A percentile compares a stretch with the other conserved stretches of the same genome.
Conservation (phyloP, 2,888 invertebrate species). For the Nephrotoma guestfalica region DNA sequence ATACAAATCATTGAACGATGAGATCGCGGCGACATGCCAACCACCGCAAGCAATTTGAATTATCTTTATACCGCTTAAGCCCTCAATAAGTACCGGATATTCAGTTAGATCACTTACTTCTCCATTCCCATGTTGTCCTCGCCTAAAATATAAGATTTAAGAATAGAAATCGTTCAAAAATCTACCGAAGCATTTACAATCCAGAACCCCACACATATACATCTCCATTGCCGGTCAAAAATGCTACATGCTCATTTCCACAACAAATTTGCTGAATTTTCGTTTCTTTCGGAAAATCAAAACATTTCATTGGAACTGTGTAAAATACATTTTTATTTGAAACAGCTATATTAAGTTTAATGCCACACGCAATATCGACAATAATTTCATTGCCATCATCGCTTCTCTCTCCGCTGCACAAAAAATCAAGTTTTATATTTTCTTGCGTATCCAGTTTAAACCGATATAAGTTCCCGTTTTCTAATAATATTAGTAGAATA, state of each 20-base stretch:
- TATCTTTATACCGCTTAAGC: conserved; percentile 61
- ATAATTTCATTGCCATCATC: conserved; percentile 19
- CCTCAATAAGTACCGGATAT: conserved; percentile 50
- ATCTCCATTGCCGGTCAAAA: conserved; percentile 52
- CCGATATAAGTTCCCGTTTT: conserved; percentile 22
- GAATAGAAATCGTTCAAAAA: background rate
- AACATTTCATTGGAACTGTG: conserved; percentile 42
- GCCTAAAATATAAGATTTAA: conserved; percentile 37
- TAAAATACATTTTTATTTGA: conserved; percentile 40
- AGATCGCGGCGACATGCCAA: conserved; percentile 74
- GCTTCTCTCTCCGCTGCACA: conserved; percentile 1
- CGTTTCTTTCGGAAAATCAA: conserved; percentile 36
- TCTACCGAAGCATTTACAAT: conserved; percentile 38
- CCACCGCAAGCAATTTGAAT: conserved; percentile 60
- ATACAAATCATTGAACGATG: conserved; percentile 68
- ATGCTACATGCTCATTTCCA: conserved; percentile 67
- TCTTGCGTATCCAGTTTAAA: conserved; percentile 9
- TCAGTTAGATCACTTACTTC: conserved; percentile 40
- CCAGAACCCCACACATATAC: conserved; percentile 76
- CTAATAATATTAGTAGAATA: conserved; percentile 18
- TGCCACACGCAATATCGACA: conserved; percentile 33
- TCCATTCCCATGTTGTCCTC: conserved; percentile 79
- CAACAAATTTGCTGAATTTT: conserved; percentile 49
- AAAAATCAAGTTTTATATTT: conserved; percentile 10
- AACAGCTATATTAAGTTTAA: conserved; percentile 33